A percentile compares a stretch with the other conserved stretches of the same genome.
These are phyloP conservation scores for Rallus limicola DNA, from an alignment of 2,113 vertebrate genomes.

Conservation along the genomic window DNA sequence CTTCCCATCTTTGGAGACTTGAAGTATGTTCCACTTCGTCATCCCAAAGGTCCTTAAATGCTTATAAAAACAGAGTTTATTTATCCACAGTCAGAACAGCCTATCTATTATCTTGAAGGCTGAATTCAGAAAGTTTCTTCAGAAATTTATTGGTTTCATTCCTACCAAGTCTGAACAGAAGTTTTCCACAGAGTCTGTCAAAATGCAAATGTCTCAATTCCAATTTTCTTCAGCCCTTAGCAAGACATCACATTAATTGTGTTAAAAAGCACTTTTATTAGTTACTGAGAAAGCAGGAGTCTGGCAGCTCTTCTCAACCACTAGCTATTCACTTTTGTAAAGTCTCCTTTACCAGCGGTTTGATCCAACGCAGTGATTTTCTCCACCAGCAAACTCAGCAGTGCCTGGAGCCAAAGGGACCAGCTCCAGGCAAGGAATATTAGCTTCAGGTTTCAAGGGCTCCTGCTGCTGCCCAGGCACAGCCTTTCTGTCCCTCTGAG, in stretches of 20 bases:
- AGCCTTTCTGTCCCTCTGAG: background rate
- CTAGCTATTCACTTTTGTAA: constrained; percentile 45
- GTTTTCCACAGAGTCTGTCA: constrained; percentile 58
- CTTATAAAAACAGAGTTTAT: constrained; percentile 64
- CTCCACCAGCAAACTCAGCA: constrained; percentile 57
- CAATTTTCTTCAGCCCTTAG: constrained; percentile 39
- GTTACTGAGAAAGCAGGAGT: constrained; percentile 53
- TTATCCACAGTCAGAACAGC: constrained; percentile 56
- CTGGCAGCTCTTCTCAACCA: constrained; percentile 52
- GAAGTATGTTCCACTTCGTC: constrained; percentile 70
- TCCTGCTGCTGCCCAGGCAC: constrained; percentile 14
- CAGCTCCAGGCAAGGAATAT: constrained; percentile 25
- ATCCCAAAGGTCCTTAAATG: constrained; percentile 32
- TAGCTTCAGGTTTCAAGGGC: constrained; percentile 6
- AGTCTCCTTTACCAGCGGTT: constrained; percentile 14
- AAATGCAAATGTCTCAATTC: constrained; percentile 56
- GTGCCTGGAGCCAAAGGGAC: constrained; percentile 37
- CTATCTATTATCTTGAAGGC: constrained; percentile 62
- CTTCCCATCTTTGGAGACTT: constrained; percentile 63
- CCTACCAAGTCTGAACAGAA: constrained; percentile 50
- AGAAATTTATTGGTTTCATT: constrained; percentile 66
- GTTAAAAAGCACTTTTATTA: constrained; percentile 57
- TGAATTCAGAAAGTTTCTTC: constrained; percentile 51
- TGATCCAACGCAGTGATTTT: constrained; percentile 43
- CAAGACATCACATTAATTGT: constrained; percentile 50